phyloP scores from a whole-genome alignment of 2,113 vertebrate species.

The Chionomys nivalis region DNA sequence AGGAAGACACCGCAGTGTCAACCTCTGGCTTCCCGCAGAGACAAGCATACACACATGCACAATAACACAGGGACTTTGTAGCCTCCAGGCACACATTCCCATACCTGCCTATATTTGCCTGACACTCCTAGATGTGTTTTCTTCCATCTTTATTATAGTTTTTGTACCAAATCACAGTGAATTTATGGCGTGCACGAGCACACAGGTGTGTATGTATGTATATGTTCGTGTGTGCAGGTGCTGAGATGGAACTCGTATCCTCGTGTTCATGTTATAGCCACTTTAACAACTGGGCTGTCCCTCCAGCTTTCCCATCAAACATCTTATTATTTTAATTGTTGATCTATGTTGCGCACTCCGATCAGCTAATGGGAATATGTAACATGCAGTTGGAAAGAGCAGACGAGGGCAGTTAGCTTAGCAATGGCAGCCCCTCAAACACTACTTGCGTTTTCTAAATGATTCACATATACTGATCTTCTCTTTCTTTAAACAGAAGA shows the following conservation, averaged over 20 bases:
- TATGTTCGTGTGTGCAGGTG: no score
- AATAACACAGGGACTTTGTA: neutral
- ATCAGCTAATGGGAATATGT: neutral
- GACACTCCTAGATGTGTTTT: neutral
- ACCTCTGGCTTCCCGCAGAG: neutral
- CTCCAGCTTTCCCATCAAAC: no score
- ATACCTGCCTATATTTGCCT: neutral
- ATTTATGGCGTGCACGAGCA: no score
- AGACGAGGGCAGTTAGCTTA: neutral
- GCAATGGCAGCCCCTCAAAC: neutral
- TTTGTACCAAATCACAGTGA: neutral
- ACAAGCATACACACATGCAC: neutral
- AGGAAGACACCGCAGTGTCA: neutral
- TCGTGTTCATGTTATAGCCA: no score
- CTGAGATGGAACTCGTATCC: neutral
- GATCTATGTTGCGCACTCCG: neutral
- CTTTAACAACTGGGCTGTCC: neutral
- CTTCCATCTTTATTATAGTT: slow-evolving; percentile 51
- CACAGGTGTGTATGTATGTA: neutral
- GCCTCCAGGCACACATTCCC: neutral
- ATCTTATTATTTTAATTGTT: neutral
- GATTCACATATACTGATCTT: neutral
- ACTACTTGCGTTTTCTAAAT: neutral
- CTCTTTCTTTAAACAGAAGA: slow-evolving; percentile 85
- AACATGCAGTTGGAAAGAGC: no score